Percentiles rank a stretch among this genome's conserved stretches.
These are phyloP conservation scores for Sebastes hubbsi DNA, from an alignment of 2,797 vertebrate genomes.

Conservation along the genomic window DNA sequence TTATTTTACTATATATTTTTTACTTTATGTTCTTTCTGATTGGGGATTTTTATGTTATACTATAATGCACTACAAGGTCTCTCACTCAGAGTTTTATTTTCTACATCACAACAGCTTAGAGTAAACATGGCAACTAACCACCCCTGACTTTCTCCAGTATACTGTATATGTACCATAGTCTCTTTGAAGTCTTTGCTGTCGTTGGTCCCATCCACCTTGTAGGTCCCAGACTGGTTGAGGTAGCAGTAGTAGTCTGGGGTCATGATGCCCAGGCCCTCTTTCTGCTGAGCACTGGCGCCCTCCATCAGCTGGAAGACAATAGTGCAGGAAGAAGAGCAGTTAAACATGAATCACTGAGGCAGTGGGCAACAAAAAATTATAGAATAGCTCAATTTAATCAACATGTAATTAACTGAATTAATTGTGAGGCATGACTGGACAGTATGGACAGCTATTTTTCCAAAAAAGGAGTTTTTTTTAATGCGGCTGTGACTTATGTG, in stretches of 20 bases:
- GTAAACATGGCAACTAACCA: not conserved
- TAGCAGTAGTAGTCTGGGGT: conserved; percentile 95
- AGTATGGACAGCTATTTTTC: not conserved
- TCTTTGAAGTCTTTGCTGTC: conserved; percentile 92
- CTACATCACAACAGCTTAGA: not conserved
- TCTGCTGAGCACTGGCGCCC: conserved; percentile 88
- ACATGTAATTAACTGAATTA: not conserved
- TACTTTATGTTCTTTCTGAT: not conserved
- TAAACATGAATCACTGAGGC: not conserved
- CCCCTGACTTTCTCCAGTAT: not conserved
- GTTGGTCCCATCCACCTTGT: conserved; percentile 93
- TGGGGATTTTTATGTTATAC: not conserved
- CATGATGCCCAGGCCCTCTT: conserved; percentile 91
- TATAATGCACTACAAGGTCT: not conserved
- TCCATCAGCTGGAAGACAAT: conserved; percentile 86
- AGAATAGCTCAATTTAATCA: not conserved
- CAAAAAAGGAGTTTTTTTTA: not conserved
- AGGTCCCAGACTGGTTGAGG: conserved; percentile 95
- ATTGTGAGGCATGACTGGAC: not conserved
- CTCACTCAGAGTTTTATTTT: not conserved
- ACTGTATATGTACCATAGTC: conserved; percentile 81
- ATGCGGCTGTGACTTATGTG: not conserved
- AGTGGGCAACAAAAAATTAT: not conserved
- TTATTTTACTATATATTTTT: not conserved
- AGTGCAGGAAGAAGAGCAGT: not conserved